These are phyloP conservation scores for Halcyon senegalensis DNA, from an alignment of 2,113 vertebrate genomes.

Conservation along the genomic window DNA sequence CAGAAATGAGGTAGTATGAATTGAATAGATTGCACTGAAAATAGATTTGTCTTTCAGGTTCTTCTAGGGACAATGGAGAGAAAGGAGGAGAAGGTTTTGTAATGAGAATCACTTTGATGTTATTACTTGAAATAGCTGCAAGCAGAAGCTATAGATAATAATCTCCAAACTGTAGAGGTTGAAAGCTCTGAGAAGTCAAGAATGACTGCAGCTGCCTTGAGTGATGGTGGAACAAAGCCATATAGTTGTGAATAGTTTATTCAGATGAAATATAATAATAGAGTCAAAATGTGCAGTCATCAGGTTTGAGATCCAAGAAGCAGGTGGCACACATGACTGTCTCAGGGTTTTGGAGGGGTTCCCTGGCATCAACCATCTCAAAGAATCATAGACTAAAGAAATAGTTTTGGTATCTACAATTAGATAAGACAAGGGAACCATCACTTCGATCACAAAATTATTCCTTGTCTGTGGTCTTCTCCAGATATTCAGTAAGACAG, in stretches of 20 bases:
- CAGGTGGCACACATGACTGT: slow-evolving; percentile 51
- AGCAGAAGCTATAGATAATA: slow-evolving; percentile 47
- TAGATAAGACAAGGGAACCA: neutral
- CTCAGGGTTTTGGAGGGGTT: slow-evolving; percentile 34
- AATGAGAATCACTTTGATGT: slow-evolving; percentile 11
- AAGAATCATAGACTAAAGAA: slow-evolving; percentile 26
- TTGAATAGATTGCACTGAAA: neutral
- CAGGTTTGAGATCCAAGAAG: slow-evolving; percentile 36
- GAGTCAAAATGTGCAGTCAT: slow-evolving; percentile 48
- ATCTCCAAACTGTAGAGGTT: slow-evolving; percentile 30
- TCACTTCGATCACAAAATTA: neutral
- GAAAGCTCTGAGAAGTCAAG: slow-evolving; percentile 30
- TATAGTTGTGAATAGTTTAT: slow-evolving; percentile 36
- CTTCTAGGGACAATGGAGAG: neutral
- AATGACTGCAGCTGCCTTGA: slow-evolving; percentile 56
- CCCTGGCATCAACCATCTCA: slow-evolving; percentile 10
- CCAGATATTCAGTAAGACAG: neutral
- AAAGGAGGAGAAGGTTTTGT: slow-evolving; percentile 3
- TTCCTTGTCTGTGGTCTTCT: neutral
- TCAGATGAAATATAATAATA: slow-evolving; percentile 38
- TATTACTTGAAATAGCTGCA: slow-evolving; percentile 35
- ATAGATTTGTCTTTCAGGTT: slow-evolving; percentile 28
- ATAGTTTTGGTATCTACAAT: neutral
- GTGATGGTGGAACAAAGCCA: slow-evolving; percentile 18
- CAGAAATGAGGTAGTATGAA: neutral